Evolutionary conservation across 2,113 vertebrate species (phyloP).

Genomic region (Plecotus auritus): DNA sequence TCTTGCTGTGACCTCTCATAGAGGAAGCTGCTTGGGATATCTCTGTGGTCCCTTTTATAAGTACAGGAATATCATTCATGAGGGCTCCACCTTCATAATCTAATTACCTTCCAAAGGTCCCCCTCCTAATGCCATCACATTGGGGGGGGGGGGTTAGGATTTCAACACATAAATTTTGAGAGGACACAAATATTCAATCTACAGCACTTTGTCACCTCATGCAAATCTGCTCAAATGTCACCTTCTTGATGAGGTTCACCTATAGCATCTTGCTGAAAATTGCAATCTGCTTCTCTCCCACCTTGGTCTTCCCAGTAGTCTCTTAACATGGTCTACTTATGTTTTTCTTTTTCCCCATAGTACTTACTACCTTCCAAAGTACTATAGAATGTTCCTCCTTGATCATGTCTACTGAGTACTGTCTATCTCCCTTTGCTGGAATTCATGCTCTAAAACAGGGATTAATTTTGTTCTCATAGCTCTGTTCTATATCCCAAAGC

Average conservation of each 20-base stretch:
- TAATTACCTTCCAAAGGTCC: not conserved
- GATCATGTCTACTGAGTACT: not conserved
- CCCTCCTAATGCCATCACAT: not conserved
- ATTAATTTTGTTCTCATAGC: not conserved
- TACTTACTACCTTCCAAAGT: not conserved
- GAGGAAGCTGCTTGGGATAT: not conserved
- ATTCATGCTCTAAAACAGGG: not conserved
- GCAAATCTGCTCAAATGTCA: not conserved
- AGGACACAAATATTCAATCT: not conserved
- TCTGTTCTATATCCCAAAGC: not conserved
- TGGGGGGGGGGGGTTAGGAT: not conserved
- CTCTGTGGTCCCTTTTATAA: not conserved
- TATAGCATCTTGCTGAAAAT: not conserved
- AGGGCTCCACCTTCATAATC: not conserved
- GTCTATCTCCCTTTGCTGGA: not conserved
- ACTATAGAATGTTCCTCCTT: not conserved
- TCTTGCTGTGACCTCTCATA: not conserved
- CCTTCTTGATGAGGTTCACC: not conserved
- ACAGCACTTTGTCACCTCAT: not conserved
- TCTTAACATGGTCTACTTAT: not conserved
- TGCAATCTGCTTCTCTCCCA: not conserved
- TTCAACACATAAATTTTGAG: not conserved
- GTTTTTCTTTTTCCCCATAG: not conserved
- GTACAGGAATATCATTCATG: not conserved
- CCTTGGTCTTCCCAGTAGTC: not conserved